A percentile compares a stretch with the other conserved stretches of the same genome.
Evolutionary conservation across 1,140 invertebrate species (phyloP).

Genomic region (Drosophila pandora): DNA sequence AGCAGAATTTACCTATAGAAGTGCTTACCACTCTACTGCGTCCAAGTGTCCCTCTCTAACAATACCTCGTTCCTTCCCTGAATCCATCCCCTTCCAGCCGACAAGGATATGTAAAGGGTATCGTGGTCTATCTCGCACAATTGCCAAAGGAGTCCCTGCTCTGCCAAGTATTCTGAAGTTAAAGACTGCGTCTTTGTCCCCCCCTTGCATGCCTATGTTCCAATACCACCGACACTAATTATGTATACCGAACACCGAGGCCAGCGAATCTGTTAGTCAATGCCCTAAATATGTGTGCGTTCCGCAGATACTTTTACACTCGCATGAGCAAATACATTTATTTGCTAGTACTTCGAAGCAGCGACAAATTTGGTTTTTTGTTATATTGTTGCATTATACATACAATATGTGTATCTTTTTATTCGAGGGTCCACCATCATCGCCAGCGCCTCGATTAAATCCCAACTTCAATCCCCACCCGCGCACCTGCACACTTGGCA

Average conservation of each 20-base stretch:
- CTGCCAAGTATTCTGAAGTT: too few species aligned
- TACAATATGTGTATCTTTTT: not conserved
- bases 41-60: not conserved
- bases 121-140: too few species aligned
- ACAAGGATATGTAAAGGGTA: not conserved
- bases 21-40: not conserved
- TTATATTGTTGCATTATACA: constrained; percentile 14
- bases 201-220: too few species aligned
- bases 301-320: not conserved
- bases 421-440: too few species aligned
- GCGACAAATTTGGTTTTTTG: constrained; percentile 20
- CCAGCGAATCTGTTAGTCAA: too few species aligned
- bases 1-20: constrained; percentile 13
- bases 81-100: not conserved
- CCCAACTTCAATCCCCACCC: not conserved
- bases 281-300: too few species aligned
- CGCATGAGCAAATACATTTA: too few species aligned
- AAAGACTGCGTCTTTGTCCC: too few species aligned
- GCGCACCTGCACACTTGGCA: constrained; percentile 23
- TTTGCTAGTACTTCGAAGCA: not conserved
- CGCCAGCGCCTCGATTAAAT: constrained; percentile 32
- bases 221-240: too few species aligned
- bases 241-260: too few species aligned
- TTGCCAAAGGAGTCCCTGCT: too few species aligned
- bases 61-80: too few species aligned